Evolutionary conservation across 2,113 vertebrate species (phyloP).

Genomic region (Serinus canaria): DNA sequence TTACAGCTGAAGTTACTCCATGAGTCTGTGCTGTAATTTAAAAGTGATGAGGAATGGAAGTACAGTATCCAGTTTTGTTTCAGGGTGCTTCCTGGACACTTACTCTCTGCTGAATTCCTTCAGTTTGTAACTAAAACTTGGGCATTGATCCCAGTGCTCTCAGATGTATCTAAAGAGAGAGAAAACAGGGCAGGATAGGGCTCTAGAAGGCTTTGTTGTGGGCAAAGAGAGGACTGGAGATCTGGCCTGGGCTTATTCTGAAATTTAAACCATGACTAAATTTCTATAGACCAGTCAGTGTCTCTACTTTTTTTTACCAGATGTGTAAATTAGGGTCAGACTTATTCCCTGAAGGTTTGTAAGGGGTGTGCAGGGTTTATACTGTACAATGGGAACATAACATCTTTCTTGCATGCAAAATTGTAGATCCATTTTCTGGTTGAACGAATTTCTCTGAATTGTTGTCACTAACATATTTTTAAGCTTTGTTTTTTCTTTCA

Average conservation of each 20-base stretch:
- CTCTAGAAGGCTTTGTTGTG: background rate
- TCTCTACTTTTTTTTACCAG: background rate
- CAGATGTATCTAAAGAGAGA: background rate
- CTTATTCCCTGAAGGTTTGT: background rate
- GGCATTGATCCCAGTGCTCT: background rate
- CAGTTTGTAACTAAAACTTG: background rate
- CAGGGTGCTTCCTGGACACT: background rate
- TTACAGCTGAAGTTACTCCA: background rate
- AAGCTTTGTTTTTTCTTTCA: background rate
- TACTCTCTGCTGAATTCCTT: background rate
- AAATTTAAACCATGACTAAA: background rate
- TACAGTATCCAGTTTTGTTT: background rate
- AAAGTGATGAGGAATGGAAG: background rate
- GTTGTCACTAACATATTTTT: background rate
- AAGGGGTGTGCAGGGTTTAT: background rate
- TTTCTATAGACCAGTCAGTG: background rate
- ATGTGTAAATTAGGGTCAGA: background rate
- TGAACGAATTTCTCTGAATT: background rate
- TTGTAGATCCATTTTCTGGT: background rate
- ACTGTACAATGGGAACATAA: background rate
- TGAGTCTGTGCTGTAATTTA: background rate
- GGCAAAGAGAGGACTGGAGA: background rate
- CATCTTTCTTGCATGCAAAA: background rate
- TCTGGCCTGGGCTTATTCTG: background rate
- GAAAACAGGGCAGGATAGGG: background rate